These are phyloP conservation scores for Peromyscus leucopus DNA, from an alignment of 2,113 vertebrate species.

Conservation along the genomic window DNA sequence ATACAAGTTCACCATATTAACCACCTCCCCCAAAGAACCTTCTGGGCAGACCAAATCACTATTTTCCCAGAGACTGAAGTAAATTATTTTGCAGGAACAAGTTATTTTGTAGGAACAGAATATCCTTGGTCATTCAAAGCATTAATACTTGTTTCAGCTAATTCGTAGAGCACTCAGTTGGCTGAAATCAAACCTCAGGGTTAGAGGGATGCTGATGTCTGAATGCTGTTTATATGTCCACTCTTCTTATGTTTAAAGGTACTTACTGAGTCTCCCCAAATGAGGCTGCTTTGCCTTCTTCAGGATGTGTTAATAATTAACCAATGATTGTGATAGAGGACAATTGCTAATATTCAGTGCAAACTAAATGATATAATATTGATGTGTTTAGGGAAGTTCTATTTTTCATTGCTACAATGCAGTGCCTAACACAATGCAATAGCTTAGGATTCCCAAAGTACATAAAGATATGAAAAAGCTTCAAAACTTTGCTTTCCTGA, in stretches of 20 bases:
- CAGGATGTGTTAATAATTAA: background rate
- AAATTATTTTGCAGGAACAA: constrained; percentile 63
- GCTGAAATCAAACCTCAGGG: constrained; percentile 20
- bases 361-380: constrained; percentile 19
- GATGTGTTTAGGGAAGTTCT: constrained; percentile 26
- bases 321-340: background rate
- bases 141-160: constrained; percentile 32
- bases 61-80: constrained; percentile 55
- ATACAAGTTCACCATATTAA: constrained; percentile 66
- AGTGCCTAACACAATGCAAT: background rate
- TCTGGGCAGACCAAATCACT: constrained; percentile 58
- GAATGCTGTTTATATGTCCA: background rate
- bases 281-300: background rate
- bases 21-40: constrained; percentile 48
- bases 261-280: background rate
- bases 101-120: constrained; percentile 60
- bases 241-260: constrained; percentile 10
- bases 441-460: constrained; percentile 18
- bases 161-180: background rate
- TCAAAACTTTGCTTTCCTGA: constrained; percentile 31
- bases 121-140: constrained; percentile 36
- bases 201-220: background rate
- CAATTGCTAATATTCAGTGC: background rate
- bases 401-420: background rate
- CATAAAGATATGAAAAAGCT: constrained; percentile 6